A percentile compares a stretch with the other conserved stretches of the same genome.
Conservation (phyloP, 2,797 vertebrate genomes). For the Aplochiton taeniatus region DNA sequence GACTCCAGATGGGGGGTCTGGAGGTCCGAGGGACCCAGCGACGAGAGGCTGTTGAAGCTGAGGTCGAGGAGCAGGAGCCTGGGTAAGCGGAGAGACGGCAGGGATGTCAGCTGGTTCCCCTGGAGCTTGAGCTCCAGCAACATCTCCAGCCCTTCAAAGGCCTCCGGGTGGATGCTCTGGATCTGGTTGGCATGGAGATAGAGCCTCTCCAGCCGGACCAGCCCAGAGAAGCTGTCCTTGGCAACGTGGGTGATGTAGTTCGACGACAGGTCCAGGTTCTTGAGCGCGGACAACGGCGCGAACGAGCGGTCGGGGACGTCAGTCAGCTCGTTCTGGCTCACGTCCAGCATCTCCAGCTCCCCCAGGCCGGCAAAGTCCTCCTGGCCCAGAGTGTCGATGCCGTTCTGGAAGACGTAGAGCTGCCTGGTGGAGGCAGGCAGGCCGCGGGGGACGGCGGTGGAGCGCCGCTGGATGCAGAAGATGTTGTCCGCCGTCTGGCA, state of each 20-base stretch:
- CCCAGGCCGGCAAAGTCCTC: constrained; percentile 82
- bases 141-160: constrained; percentile 83
- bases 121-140: constrained; percentile 94
- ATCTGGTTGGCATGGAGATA: constrained; percentile 91
- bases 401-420: constrained; percentile 89
- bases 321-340: constrained; percentile 90
- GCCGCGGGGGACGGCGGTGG: constrained; percentile 73
- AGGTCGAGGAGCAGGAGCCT: constrained; percentile 90
- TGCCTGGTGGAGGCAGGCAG: constrained; percentile 74
- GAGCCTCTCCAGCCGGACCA: constrained; percentile 87
- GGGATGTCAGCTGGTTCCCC: constrained; percentile 79
- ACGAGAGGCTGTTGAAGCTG: constrained; percentile 83
- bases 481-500: constrained; percentile 72
- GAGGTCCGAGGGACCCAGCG: constrained; percentile 73
- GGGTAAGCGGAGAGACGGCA: constrained; percentile 82
- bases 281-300: constrained; percentile 80
- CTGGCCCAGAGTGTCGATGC: constrained; percentile 76
- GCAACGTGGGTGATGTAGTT: constrained; percentile 88
- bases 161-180: constrained; percentile 83
- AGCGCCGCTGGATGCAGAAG: constrained; percentile 80
- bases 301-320: constrained; percentile 85
- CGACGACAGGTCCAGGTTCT: constrained; percentile 90
- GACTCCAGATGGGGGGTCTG: constrained; percentile 84
- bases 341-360: constrained; percentile 83
- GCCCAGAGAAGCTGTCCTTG: constrained; percentile 87